These are phyloP conservation scores for Odontocerum albicorne DNA, from an alignment of 2,888 invertebrate species.

Conservation along the genomic window DNA sequence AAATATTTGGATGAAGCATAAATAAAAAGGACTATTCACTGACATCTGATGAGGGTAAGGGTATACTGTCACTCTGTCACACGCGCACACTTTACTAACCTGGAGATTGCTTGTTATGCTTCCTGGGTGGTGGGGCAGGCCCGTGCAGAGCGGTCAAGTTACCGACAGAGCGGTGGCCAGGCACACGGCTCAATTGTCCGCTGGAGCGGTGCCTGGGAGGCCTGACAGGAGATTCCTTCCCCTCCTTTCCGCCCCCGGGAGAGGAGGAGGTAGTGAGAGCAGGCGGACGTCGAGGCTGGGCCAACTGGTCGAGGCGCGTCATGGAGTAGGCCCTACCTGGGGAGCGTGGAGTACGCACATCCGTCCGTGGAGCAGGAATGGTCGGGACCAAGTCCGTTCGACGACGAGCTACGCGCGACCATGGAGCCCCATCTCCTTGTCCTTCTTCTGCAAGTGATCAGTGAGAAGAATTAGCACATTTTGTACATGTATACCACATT, in stretches of 20 bases:
- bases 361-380: conserved; percentile 63
- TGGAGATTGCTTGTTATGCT: conserved; percentile 1
- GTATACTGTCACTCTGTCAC: no score
- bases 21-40: no score
- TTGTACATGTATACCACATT: no score
- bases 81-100: background rate
- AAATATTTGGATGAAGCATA: no score
- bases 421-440: conserved; percentile 51
- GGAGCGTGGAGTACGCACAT: conserved; percentile 30
- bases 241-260: conserved; percentile 36
- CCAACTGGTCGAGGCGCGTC: conserved; percentile 87
- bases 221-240: conserved; percentile 45
- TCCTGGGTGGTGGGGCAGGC: conserved; percentile 32
- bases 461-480: no score
- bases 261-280: conserved; percentile 38
- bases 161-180: conserved; percentile 36
- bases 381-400: conserved; percentile 92
- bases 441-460: conserved; percentile 30
- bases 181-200: conserved; percentile 24
- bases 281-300: conserved; percentile 64
- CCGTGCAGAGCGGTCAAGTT: conserved; percentile 34
- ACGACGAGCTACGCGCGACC: conserved; percentile 79
- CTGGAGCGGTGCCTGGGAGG: conserved; percentile 42
- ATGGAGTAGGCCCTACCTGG: conserved; percentile 92
- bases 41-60: no score